Evolutionary conservation across 2,888 invertebrate genomes (phyloP), one percentile per base, ranked within the genome.

Genomic region (Conops quadrifasciatus): DNA sequence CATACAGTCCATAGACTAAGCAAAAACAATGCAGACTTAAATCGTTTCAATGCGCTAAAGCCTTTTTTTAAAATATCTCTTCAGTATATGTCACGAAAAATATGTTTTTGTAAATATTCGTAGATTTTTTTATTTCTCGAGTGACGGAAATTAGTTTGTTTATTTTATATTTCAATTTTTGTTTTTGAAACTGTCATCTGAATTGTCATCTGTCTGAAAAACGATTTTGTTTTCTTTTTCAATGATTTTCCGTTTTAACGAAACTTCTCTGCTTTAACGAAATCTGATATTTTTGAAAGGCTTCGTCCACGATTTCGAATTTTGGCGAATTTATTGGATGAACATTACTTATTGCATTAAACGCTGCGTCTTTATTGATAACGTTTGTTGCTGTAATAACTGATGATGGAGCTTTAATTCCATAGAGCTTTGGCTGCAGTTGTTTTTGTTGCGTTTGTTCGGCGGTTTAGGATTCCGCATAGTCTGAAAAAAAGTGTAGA

Each of bases 391-490:
- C 4, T 36, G 4, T 36, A 36, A 9, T 36, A 9, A 36, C 36
- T 7, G 36, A 9, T 4, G 9, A 36, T 36, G 5, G 36, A 4
- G 36, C 9, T 36, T n/a, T n/a, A n/a, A n/a, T n/a, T n/a, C n/a
- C n/a, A n/a, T n/a, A n/a, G n/a, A n/a, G 59, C 9, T 58, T n/a
- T 30, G 13, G 19, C 16, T 47, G 49, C 45, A 24, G 49, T 36
- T 45, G 63, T 49, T 21, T n/a, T 66, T 58, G 69, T 53, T 70
- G 67, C 45, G 2, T 36, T 58, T 19, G 45, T 53, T 60, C 30
- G 71, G 73, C 67, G 71, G 73, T 24, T 71, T 71, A 16, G 67
- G 51, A 53, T 45, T 51, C 45, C 28, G 53, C 56, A 60, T 71
- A 67, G 65, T 71, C 71, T 73, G 62, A 49, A 65, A 71, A 64